Base-by-base conservation (phyloP, 2,113 vertebrate genomes). In the Leucopsar rothschildi region DNA sequence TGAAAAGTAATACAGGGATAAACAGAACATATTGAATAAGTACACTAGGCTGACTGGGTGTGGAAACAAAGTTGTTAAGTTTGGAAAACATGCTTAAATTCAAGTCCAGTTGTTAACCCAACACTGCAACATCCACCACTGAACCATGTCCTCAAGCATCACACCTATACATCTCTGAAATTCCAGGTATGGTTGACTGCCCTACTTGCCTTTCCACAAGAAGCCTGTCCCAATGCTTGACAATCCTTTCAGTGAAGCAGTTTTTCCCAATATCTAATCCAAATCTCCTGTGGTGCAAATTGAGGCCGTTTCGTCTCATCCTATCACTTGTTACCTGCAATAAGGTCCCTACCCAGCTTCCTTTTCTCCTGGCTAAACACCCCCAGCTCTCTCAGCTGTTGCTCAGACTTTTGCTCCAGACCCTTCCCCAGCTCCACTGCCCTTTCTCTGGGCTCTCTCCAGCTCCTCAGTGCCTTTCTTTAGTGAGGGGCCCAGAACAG, bases 401-500 rank as follows among this genome's bases (percentile, higher is more conserved):
- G 52, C 29, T 60, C 45, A 28, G 12, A 11, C 5, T 2, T 9
- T 29, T 24, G n/a, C 39, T 55, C n/a, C 45, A 80, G 52, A 11
- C 52, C 29, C n/a, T 55, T 68, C 21, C 31, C 47, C 75, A 73
- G 40, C 35, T 18, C 40, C 6, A 1, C 0, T 68, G 47, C 40
- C 47, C 47, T 28, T 40, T 40, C 61, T n/a, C 22, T 13, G 27
- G 47, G 6, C 40, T 21, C 0, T 0, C 40, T 61, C 17, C 68
- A 61, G 27, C 35, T 0, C 35, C 35, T 55, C 68, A 11, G 2
- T 21, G 31, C 1, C 45, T 13, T 45, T 22, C 10, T 31, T 31
- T 1, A 28, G 8, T 3, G 23, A 75, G n/a, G 22, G 31, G 10
- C 35, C 25, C 55, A 75, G 61, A 81, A 22, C 7, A 0, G 55